Conservation (phyloP, 2,113 vertebrate species). For the Microcebus tavaratra region DNA sequence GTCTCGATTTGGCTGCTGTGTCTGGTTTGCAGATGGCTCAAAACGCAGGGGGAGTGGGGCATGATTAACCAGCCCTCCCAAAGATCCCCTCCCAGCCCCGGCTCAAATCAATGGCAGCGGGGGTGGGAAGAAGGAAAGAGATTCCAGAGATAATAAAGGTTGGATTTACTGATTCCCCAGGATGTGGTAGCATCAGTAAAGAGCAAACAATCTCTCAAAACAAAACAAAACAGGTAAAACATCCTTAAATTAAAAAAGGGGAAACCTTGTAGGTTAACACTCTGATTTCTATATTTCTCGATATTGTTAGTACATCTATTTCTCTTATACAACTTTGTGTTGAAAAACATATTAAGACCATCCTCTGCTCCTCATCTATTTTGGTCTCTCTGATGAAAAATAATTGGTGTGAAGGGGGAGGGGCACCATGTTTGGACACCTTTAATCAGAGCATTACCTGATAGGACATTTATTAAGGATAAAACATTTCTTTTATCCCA, state of each 20-base stretch:
- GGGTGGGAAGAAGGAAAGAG: background rate
- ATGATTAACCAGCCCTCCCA: background rate
- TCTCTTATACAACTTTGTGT: slow-evolving; percentile 29
- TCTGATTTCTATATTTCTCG: slow-evolving; percentile 4
- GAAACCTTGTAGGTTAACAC: background rate
- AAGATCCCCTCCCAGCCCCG: background rate
- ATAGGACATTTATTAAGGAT: slow-evolving; percentile 73
- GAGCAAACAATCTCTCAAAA: background rate
- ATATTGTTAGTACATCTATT: background rate
- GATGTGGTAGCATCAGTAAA: background rate
- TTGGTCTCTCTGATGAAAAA: slow-evolving; percentile 64
- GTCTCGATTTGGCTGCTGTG: background rate
- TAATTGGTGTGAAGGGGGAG: slow-evolving; percentile 56
- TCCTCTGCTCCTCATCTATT: background rate
- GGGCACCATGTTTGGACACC: slow-evolving; percentile 50
- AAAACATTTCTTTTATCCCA: slow-evolving; percentile 76
- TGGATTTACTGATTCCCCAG: background rate
- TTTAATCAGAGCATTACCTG: slow-evolving; percentile 69
- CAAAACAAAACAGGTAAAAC: background rate
- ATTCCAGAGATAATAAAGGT: background rate
- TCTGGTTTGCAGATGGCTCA: background rate
- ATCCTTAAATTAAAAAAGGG: background rate
- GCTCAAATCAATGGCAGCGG: background rate
- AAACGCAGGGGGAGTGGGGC: background rate
- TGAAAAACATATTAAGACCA: background rate